Evolutionary conservation across 2,113 vertebrate genomes (phyloP).

Genomic region (Gasterosteus nipponicus): DNA sequence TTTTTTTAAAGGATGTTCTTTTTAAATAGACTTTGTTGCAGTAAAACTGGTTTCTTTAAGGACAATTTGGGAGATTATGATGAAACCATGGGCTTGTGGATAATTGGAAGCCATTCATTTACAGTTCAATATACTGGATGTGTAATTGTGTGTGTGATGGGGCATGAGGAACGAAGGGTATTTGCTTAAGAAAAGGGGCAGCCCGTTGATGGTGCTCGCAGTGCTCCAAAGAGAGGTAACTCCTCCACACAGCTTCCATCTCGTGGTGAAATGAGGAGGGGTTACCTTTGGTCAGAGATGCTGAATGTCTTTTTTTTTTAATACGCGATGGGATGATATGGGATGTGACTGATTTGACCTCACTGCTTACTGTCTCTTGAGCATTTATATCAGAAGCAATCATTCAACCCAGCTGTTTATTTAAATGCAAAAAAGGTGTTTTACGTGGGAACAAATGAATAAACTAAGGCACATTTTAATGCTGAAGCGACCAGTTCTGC

Average conservation of each 20-base stretch:
- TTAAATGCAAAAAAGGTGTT: conserved; percentile 55
- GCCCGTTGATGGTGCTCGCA: background rate
- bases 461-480: conserved; percentile 49
- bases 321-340: conserved; percentile 30
- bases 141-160: conserved; percentile 4
- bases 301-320: conserved; percentile 49
- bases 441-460: conserved; percentile 45
- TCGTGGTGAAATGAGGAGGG: conserved; percentile 51
- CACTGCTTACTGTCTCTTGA: conserved; percentile 37
- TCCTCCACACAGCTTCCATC: conserved; percentile 42
- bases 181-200: conserved; percentile 6
- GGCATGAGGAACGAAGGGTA: background rate
- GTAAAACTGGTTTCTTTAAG: background rate
- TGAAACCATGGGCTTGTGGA: background rate
- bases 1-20: background rate
- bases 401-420: conserved; percentile 17
- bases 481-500: conserved; percentile 35
- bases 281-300: conserved; percentile 51
- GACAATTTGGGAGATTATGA: background rate
- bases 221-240: conserved; percentile 1
- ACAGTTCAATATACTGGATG: background rate
- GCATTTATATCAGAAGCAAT: conserved; percentile 37
- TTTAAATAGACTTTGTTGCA: background rate
- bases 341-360: conserved; percentile 38
- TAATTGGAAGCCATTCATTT: background rate